These are phyloP conservation scores for Myrmecobius fasciatus DNA, from an alignment of 2,113 vertebrate species.

Conservation along the genomic window DNA sequence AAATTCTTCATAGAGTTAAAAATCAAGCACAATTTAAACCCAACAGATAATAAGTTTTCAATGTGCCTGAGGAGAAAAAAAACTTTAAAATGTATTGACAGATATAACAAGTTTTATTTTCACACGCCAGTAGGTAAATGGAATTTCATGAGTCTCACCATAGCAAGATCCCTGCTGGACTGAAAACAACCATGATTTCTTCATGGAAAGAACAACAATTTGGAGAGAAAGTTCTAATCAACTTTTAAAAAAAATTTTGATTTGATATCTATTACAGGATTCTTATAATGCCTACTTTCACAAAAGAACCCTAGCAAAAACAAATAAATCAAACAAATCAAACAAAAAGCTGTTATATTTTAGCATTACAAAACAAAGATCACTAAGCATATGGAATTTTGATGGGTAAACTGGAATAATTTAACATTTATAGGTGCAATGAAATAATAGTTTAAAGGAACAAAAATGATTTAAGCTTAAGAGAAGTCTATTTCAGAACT, in stretches of 20 bases:
- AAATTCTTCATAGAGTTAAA: background rate
- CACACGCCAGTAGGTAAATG: constrained; percentile 10
- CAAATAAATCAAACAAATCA: background rate
- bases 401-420: background rate
- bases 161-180: background rate
- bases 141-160: background rate
- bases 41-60: constrained; percentile 2
- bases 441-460: background rate
- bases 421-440: background rate
- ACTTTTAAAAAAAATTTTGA: background rate
- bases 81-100: constrained; percentile 1
- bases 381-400: background rate
- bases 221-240: constrained; percentile 16
- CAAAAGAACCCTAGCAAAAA: background rate
- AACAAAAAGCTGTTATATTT: background rate
- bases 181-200: background rate
- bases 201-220: constrained; percentile 1
- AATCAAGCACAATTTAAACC: constrained; percentile 8
- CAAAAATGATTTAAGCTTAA: background rate
- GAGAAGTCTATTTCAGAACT: background rate
- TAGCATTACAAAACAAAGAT: background rate
- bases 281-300: background rate
- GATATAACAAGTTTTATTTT: background rate
- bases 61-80: background rate
- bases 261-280: background rate